Evolutionary conservation across 2,113 vertebrate species (phyloP), one percentile per base, ranked within the genome.

Genomic region (Silurus meridionalis): DNA sequence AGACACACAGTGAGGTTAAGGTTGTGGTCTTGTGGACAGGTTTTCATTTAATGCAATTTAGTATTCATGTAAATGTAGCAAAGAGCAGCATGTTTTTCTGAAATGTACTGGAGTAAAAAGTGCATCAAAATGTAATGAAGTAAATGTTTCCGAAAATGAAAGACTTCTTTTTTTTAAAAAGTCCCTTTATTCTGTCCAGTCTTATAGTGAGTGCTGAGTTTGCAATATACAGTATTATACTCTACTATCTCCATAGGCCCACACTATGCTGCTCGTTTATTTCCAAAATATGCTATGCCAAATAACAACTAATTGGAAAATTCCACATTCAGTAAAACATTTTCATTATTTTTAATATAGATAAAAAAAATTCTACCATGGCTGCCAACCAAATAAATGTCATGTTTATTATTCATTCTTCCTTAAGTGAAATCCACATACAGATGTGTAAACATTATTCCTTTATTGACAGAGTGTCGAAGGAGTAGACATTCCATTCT

Each of bases 401-500:
- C 10, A 8, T 81, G 11, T 48, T 81, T 63, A 61, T 63, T 61
- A 48, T 63, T 48, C 37, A 37, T 81, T 61, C 55, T 79, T 79
- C 3, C 53, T 57, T n/a, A 79, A 25, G 13, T 28, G 53, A 57
- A 19, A 58, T 61, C 46, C 1, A 4, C 7, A 64, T 60, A 37
- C 9, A 80, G 15, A 64, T 8, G 9, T 81, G 19, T 50, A 13
- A 81, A 80, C 11, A 10, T 50, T 80, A 57, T 85, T 14, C 8
- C 19, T 69, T 19, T 69, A 64, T 58, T 85, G 60, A 48, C 37
- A 15, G 48, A 78, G 52, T 67, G 52, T 69, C 5, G 55, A 72
- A 71, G 58, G 64, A 69, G 37, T 58, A 80, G 21, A 60, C 63
- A 71, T 58, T 69, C 23, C 48, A 25, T 85, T 85, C 13, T 67